Conservation (phyloP, 2,113 vertebrate genomes). For the Coturnix japonica region DNA sequence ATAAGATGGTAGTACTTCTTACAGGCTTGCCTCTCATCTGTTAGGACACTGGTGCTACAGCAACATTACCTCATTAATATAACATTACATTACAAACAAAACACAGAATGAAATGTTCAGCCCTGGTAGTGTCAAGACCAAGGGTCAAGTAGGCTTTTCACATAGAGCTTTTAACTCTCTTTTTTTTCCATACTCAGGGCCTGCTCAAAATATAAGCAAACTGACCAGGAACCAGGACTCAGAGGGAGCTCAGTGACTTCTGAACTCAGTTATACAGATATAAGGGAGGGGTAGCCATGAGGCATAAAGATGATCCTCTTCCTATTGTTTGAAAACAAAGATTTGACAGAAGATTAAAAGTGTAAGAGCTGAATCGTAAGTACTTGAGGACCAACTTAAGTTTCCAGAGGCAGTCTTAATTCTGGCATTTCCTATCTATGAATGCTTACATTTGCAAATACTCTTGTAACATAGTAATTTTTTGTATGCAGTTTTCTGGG, state of each 20-base stretch:
- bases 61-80: constrained; percentile 48
- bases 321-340: neutral
- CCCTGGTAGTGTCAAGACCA: neutral
- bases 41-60: constrained; percentile 26
- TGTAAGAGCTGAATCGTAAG: neutral
- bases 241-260: neutral
- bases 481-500: neutral
- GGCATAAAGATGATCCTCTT: neutral
- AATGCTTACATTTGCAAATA: neutral
- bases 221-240: neutral
- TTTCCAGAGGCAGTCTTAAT: neutral
- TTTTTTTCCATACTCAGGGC: neutral
- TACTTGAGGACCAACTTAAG: neutral
- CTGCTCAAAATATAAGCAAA: neutral
- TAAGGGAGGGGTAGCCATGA: neutral
- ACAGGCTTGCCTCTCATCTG: neutral
- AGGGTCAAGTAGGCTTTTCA: constrained; percentile 31
- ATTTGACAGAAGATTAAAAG: neutral
- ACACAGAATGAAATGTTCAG: neutral
- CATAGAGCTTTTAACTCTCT: neutral
- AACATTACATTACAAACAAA: constrained; percentile 25
- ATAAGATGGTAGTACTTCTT: neutral
- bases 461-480: neutral
- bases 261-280: rapidly evolving
- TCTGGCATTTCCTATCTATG: neutral